Conservation (phyloP, 2,797 vertebrate species). For the Gobio occitaniae region DNA sequence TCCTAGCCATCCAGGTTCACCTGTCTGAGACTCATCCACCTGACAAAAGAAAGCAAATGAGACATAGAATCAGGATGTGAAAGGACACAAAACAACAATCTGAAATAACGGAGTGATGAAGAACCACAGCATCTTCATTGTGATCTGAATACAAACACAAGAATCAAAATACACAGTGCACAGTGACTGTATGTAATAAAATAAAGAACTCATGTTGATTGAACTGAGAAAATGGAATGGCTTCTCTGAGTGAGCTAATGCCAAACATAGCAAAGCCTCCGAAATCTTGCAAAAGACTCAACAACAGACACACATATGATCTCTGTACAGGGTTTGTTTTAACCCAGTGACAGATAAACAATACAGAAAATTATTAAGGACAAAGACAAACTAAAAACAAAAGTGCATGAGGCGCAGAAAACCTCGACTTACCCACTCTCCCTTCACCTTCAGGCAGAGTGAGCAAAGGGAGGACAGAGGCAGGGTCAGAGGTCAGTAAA, state of each 20-base stretch:
- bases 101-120: not conserved
- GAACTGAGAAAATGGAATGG: not conserved
- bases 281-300: not conserved
- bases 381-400: not conserved
- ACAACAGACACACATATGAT: not conserved
- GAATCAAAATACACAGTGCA: conserved; percentile 9
- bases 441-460: conserved; percentile 90
- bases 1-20: conserved; percentile 96
- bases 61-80: conserved; percentile 4
- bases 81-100: not conserved
- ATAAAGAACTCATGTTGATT: not conserved
- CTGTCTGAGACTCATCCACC: conserved; percentile 98
- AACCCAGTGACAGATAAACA: not conserved
- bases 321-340: not conserved
- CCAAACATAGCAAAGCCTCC: not conserved
- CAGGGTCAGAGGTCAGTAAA: conserved; percentile 68
- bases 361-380: not conserved
- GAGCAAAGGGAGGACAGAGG: conserved; percentile 84
- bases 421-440: conserved; percentile 90
- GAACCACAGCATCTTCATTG: not conserved
- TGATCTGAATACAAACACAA: not conserved
- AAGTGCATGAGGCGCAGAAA: conserved; percentile 64
- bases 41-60: conserved; percentile 60
- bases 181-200: not conserved
- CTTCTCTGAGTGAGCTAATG: not conserved